Evolutionary conservation across 1,140 invertebrate genomes (phyloP), one percentile per base, ranked within the genome.

Genomic region (Proctacanthus coquilletti): DNA sequence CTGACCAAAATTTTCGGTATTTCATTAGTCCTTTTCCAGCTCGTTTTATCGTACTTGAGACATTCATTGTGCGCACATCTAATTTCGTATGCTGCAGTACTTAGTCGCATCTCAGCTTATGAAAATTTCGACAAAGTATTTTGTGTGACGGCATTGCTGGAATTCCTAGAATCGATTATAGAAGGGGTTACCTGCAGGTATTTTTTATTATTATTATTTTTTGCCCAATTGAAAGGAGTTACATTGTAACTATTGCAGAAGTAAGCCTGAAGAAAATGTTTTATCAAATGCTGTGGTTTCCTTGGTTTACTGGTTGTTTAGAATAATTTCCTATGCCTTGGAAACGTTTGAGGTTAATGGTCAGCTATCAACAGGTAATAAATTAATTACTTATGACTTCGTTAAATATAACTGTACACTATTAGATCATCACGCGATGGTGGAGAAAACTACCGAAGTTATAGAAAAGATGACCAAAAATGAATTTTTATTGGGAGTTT

Each of bases 1-100:
- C 11, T 27, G 18, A n/a, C 9, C 33, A 14, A 19, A 21, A 4
- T 33, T 35, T 17, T n/a, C 8, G 6, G 9, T 32, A 13, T 5
- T 13, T 13, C 30, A 32, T 32, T 6, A 17, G 5, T 9, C 14
- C 27, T 9, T 23, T 37, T 33, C 0, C 74, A 82, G 51, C 61
- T 93, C 43, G 81, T 93, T 20, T 65, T 96, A 42, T 88, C 84
- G 13, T 95, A 94, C 62, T 67, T 96, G 20, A 86, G 84, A 57
- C 88, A 96, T 65, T 91, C 84, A 4, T 61, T 94, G 21, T 83
- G 84, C 48, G 84, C 86, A 18, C 84, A 88, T 67, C 60, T 92
- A 30, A 82, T 96, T 0, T 89, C 87, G 2, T 85, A 88, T 64
- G 82, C 83, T 11, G 83, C 87, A 9, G 85, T 92, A 0, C 53